phyloP scores from a whole-genome alignment of 1,140 invertebrate species.

The Zaprionus gabonicus region DNA sequence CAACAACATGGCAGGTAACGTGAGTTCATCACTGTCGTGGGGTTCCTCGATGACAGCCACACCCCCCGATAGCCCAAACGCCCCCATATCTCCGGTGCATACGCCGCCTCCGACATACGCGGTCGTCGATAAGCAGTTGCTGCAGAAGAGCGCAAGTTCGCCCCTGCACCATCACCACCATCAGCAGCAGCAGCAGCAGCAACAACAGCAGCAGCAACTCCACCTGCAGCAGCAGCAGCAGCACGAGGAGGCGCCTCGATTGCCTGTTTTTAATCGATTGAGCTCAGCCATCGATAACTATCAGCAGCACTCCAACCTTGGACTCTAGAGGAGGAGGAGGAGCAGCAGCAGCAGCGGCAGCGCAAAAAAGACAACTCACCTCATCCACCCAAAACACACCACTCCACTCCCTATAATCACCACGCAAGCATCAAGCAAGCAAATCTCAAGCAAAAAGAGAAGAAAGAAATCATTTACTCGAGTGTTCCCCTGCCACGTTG shows the following conservation, averaged over 20 bases:
- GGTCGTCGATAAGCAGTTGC: slow-evolving; percentile 6
- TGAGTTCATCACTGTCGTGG: slow-evolving; percentile 58
- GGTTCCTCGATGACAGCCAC: slow-evolving; percentile 54
- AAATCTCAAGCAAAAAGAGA: slow-evolving; percentile 1
- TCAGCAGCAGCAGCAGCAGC: slow-evolving; percentile 20
- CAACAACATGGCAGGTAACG: neutral
- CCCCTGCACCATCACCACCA: slow-evolving; percentile 22
- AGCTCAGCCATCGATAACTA: slow-evolving; percentile 87
- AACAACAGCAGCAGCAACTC: slow-evolving; percentile 56
- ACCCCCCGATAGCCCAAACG: slow-evolving; percentile 79
- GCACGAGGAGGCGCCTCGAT: slow-evolving; percentile 80
- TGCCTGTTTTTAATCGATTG: slow-evolving; percentile 90
- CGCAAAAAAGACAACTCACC: neutral
- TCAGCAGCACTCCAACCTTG: slow-evolving; percentile 72
- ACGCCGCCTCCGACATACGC: slow-evolving; percentile 77
- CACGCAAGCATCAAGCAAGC: neutral
- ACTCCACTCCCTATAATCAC: neutral
- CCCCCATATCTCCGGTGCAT: slow-evolving; percentile 77
- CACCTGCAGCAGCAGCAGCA: slow-evolving; percentile 73
- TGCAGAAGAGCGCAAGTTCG: slow-evolving; percentile 44
- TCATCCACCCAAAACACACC: neutral
- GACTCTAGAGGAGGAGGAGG: slow-evolving; percentile 40
- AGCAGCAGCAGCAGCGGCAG: neutral
- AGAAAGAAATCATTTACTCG: neutral
- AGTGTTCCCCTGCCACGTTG: neutral